A percentile compares a stretch with the other conserved stretches of the same genome.
phyloP scores from a whole-genome alignment of 2,888 invertebrate genomes.

The Osmoderma eremita region DNA sequence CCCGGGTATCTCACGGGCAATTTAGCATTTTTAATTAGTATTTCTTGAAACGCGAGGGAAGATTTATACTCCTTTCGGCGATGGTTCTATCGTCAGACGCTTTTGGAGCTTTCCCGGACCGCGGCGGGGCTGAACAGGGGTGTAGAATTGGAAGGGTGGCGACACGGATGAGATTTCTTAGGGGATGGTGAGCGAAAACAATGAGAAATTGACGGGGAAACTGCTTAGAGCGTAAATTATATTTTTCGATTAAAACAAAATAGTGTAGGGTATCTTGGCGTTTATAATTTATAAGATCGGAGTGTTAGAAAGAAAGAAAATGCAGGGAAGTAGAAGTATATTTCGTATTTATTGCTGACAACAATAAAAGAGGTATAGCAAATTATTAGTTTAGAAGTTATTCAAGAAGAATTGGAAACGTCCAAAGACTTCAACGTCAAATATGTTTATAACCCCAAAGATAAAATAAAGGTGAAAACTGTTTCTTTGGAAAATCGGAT shows the following conservation, averaged over 20 bases:
- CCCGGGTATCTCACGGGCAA: constrained; percentile 60
- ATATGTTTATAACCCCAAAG: no score
- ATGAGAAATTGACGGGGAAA: constrained; percentile 55
- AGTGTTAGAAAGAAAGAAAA: no score
- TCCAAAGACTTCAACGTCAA: no score
- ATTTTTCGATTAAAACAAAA: constrained; percentile 52
- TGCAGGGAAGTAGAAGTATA: no score
- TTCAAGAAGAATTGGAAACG: no score
- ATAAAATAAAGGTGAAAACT: no score
- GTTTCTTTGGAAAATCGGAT: no score
- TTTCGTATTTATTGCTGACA: no score
- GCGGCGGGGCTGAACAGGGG: constrained; percentile 6
- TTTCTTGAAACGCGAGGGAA: constrained; percentile 54
- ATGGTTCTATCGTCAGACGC: not conserved
- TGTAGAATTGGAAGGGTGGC: not conserved
- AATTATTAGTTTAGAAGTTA: no score
- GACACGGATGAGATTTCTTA: constrained; percentile 32
- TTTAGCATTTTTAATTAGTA: constrained; percentile 64
- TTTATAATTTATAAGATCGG: constrained; percentile 40
- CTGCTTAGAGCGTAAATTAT: constrained; percentile 56
- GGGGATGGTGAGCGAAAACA: constrained; percentile 51
- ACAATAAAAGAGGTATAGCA: no score
- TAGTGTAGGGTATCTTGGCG: constrained; percentile 27
- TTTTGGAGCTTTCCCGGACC: constrained; percentile 4
- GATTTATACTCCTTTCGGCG: constrained; percentile 54